A percentile compares a stretch with the other conserved stretches of the same genome.
These are phyloP conservation scores for Conomelus anceps DNA, from an alignment of 2,888 invertebrate species.

Conservation along the genomic window DNA sequence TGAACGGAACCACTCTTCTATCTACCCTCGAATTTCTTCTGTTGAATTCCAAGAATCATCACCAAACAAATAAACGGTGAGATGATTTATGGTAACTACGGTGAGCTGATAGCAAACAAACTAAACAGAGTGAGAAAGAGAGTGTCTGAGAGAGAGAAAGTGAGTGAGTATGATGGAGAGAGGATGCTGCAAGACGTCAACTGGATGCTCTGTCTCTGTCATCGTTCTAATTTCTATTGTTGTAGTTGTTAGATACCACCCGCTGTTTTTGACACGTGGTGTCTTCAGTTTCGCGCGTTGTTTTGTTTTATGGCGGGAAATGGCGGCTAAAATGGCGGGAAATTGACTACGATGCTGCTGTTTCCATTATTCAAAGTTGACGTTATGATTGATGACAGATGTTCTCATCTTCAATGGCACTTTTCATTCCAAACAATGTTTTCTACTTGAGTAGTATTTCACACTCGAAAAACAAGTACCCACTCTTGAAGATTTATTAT, in stretches of 20 bases:
- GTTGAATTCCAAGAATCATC: no score
- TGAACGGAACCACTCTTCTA: no score
- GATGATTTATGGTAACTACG: no score
- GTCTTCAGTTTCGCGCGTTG: neutral
- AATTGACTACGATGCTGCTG: no score
- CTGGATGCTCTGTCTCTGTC: no score
- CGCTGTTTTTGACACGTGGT: neutral
- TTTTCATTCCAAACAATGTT: neutral
- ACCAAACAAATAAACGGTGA: no score
- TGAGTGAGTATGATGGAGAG: no score
- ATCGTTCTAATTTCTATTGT: neutral
- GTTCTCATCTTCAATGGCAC: neutral
- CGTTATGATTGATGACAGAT: neutral
- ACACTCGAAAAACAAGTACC: neutral
- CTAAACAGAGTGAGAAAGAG: neutral
- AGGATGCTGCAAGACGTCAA: neutral
- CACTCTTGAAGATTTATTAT: no score
- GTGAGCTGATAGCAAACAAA: neutral
- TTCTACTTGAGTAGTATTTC: neutral
- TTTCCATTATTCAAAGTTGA: neutral
- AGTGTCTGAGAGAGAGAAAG: no score
- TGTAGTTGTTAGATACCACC: neutral
- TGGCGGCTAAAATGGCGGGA: neutral
- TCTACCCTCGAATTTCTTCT: no score
- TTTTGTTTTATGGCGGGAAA: neutral